phyloP scores from a whole-genome alignment of 2,797 vertebrate species.

The Anableps anableps region DNA sequence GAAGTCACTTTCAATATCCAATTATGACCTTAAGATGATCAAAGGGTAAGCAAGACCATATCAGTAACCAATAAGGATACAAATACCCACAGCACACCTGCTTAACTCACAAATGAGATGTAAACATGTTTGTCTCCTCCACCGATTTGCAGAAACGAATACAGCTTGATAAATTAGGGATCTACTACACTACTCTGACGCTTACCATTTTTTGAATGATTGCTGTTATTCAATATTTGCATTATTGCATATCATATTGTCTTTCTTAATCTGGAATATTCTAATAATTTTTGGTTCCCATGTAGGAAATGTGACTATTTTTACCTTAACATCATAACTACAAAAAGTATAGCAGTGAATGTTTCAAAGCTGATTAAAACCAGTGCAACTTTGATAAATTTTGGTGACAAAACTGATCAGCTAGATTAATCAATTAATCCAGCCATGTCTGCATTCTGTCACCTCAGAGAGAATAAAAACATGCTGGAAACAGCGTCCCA shows the following conservation, averaged over 20 bases:
- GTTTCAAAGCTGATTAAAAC: background rate
- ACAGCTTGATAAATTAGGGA: no score
- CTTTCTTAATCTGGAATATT: background rate
- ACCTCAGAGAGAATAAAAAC: constrained; percentile 80
- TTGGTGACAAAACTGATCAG: background rate
- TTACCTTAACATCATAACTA: background rate
- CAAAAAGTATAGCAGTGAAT: background rate
- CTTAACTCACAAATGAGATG: background rate
- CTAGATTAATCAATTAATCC: background rate
- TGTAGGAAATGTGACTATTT: background rate
- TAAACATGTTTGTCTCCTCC: background rate
- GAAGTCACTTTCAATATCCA: constrained; percentile 61
- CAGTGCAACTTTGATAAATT: no score
- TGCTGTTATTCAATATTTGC: background rate
- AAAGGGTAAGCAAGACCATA: constrained; percentile 75
- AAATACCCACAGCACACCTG: background rate
- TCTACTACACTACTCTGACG: no score
- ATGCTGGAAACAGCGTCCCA: constrained; percentile 86
- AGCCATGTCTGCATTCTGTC: background rate
- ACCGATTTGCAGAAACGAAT: background rate
- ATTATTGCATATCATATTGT: background rate
- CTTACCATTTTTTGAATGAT: no score
- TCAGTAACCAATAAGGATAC: background rate
- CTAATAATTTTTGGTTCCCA: background rate
- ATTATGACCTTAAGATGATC: constrained; percentile 69